phyloP scores from a whole-genome alignment of 2,113 vertebrate species.

The Tragulus kanchil region DNA sequence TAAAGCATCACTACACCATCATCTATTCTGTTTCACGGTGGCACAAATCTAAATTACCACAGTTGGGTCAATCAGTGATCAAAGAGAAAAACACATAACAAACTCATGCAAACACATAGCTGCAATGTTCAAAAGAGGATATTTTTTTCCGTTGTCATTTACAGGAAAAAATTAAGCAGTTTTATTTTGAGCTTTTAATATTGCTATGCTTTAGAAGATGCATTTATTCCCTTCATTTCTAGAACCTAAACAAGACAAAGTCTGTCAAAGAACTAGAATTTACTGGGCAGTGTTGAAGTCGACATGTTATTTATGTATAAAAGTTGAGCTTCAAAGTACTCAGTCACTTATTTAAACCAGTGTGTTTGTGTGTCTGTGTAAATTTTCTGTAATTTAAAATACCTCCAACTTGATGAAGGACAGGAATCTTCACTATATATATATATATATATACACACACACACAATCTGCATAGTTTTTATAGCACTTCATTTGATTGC shows the following conservation, averaged over 20 bases:
- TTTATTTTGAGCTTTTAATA: neutral
- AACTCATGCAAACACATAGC: neutral
- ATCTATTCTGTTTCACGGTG: neutral
- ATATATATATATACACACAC: neutral
- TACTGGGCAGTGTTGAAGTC: neutral
- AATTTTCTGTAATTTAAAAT: neutral
- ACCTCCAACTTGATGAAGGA: neutral
- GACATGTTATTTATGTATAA: neutral
- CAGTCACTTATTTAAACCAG: neutral
- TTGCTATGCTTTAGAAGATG: neutral
- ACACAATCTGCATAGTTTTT: neutral
- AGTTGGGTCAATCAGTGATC: neutral
- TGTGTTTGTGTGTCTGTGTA: neutral
- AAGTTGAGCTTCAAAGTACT: neutral
- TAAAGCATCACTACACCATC: neutral
- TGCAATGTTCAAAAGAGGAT: neutral
- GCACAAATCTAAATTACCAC: neutral
- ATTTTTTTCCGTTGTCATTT: neutral
- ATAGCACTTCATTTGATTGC: neutral
- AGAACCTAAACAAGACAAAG: neutral
- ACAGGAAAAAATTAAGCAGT: neutral
- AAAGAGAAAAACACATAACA: neutral
- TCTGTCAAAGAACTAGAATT: neutral
- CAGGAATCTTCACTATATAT: neutral
- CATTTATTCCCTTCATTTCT: neutral